phyloP scores from a whole-genome alignment of 2,797 vertebrate species.

The Anniella stebbinsi region DNA sequence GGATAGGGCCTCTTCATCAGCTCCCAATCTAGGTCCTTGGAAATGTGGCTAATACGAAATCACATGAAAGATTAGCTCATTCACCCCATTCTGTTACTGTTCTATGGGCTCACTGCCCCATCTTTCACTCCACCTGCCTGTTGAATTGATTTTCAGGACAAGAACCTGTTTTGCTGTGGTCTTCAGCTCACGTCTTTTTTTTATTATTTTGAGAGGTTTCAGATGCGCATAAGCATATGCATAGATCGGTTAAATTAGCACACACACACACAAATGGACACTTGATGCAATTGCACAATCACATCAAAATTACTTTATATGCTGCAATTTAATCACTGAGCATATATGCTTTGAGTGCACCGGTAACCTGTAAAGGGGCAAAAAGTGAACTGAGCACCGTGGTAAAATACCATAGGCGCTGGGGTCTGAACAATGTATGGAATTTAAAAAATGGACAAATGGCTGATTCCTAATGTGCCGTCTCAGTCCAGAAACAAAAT shows the following conservation, averaged over 20 bases:
- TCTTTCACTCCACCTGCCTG: neutral
- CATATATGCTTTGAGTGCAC: neutral
- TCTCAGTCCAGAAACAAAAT: neutral
- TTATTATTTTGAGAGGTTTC: neutral
- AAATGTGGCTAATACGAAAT: constrained; percentile 39
- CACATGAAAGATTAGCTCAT: neutral
- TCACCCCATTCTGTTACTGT: fast-evolving
- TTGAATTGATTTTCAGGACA: neutral
- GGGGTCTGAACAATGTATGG: neutral
- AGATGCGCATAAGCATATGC: neutral
- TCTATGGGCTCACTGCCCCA: fast-evolving
- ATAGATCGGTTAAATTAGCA: neutral
- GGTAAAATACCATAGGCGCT: neutral
- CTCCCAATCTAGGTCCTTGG: neutral
- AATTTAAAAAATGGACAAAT: neutral
- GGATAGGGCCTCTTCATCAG: neutral
- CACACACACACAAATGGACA: neutral
- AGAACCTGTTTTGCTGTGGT: neutral
- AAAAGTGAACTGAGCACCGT: neutral
- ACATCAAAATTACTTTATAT: neutral
- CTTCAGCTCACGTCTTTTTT: neutral
- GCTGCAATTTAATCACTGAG: neutral
- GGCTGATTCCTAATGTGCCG: neutral
- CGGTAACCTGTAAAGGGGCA: neutral
- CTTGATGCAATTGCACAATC: neutral